phyloP scores from a whole-genome alignment of 1,140 invertebrate genomes.

The Mercenaria mercenaria region DNA sequence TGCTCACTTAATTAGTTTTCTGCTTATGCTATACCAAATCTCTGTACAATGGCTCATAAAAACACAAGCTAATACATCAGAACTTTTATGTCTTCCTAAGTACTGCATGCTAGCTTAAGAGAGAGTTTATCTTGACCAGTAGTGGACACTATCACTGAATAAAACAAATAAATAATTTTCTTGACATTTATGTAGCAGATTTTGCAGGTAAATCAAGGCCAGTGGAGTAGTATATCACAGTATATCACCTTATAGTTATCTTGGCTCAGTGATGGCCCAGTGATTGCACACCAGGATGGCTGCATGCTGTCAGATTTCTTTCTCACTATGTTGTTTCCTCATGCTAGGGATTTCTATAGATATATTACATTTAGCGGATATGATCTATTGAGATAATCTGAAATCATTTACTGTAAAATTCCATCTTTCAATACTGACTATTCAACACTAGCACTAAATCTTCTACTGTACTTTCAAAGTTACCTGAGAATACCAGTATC shows the following conservation, averaged over 20 bases:
- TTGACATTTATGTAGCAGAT: conserved; percentile 1
- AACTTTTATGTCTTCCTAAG: background rate
- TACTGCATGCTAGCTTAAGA: background rate
- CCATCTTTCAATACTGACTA: no score
- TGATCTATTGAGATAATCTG: no score
- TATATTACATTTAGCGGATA: no score
- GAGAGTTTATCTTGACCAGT: conserved; percentile 11
- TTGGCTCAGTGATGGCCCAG: background rate
- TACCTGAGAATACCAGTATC: no score
- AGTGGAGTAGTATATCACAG: background rate
- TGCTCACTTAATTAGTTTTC: background rate
- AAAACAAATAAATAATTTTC: background rate
- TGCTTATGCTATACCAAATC: background rate
- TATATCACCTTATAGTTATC: background rate
- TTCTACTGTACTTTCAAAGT: no score
- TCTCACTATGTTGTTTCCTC: background rate
- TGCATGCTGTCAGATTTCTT: background rate
- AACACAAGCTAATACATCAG: conserved; percentile 7
- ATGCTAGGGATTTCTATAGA: no score
- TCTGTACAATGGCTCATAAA: background rate
- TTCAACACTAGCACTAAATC: no score
- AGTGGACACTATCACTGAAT: conserved; percentile 21
- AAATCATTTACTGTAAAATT: no score
- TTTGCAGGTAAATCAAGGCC: conserved; percentile 23
- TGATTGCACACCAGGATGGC: background rate